Percentiles rank a stretch among this genome's conserved stretches.
Conservation (phyloP, 2,888 invertebrate genomes). For the Blomia tropicalis region DNA sequence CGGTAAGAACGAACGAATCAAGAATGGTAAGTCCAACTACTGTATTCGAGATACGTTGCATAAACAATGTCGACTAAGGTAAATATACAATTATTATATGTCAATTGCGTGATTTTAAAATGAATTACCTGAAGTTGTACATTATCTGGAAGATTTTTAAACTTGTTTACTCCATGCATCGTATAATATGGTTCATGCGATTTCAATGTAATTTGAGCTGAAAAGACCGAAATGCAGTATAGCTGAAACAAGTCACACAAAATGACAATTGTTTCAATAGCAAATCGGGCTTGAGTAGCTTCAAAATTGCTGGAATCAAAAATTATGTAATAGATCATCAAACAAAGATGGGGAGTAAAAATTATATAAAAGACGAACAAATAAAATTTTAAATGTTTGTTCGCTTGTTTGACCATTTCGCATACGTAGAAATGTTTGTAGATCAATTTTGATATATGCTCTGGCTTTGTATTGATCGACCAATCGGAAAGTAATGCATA, state of each 20-base stretch:
- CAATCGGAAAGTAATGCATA: neutral
- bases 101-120: neutral
- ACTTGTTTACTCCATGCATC: slow-evolving; percentile 19
- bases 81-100: neutral
- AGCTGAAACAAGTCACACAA: slow-evolving; percentile 13
- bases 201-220: slow-evolving; percentile 17
- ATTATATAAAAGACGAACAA: slow-evolving; percentile 18
- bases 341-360: slow-evolving; percentile 13
- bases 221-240: slow-evolving; percentile 13
- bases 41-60: slow-evolving; percentile 14
- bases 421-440: slow-evolving; percentile 16
- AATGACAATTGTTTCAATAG: neutral
- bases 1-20: slow-evolving; percentile 18
- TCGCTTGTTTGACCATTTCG: slow-evolving; percentile 21
- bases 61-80: slow-evolving; percentile 17
- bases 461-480: neutral
- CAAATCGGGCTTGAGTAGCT: neutral
- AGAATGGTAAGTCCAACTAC: slow-evolving; percentile 16
- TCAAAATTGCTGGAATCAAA: neutral
- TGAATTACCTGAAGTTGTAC: slow-evolving; percentile 17
- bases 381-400: slow-evolving; percentile 18
- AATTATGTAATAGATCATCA: slow-evolving; percentile 15
- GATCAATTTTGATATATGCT: neutral
- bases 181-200: slow-evolving; percentile 24
- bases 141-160: slow-evolving; percentile 12